Evolutionary conservation across 1,140 invertebrate species (phyloP), one percentile per base, ranked within the genome.

Genomic region (Hestina assimilis): DNA sequence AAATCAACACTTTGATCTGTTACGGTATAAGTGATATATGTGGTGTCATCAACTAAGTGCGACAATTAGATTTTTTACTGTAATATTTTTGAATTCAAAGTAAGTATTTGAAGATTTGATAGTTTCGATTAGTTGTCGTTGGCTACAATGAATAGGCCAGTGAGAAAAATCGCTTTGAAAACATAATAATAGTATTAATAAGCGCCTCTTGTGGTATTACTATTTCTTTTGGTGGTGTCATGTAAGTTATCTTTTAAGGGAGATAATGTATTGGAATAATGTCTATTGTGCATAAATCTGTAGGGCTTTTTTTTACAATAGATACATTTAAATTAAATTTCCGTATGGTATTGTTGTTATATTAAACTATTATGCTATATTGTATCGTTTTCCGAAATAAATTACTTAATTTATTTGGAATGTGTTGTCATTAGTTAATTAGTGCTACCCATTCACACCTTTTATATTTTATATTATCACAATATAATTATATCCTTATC

Each of bases 301-400:
- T 74, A 61, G 59, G 56, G 53, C 63, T 75, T 68, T 70, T 67
- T 61, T 72, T 73, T 73, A 69, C 72, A 69, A 72, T 79, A 75
- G 67, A 67, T 69, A 66, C 62, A 63, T 70, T 73, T 69, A 63
- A 72, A 69, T 73, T 72, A 69, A 77, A 69, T 74, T 77, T 78
- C 69, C 67, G 71, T 79, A 79, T 77, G 76, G 73, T 83, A 81
- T 82, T 86, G 77, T 85, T 85, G 77, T 83, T 80, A 82, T 71
- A 79, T 76, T 83, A 72, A 79, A 80, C 78, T 80, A 78, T 80
- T 80, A 85, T 75, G 82, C 83, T 86, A 80, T 82, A 83, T 83
- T 86, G 80, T 86, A 83, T 86, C 79, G 75, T 83, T 86, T 85
- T 86, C 77, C 75, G 73, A 81, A 84, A 86, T 86, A 86, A 86